Evolutionary conservation across 2,113 vertebrate species (phyloP).

Genomic region (Paracyprichromis sp.): DNA sequence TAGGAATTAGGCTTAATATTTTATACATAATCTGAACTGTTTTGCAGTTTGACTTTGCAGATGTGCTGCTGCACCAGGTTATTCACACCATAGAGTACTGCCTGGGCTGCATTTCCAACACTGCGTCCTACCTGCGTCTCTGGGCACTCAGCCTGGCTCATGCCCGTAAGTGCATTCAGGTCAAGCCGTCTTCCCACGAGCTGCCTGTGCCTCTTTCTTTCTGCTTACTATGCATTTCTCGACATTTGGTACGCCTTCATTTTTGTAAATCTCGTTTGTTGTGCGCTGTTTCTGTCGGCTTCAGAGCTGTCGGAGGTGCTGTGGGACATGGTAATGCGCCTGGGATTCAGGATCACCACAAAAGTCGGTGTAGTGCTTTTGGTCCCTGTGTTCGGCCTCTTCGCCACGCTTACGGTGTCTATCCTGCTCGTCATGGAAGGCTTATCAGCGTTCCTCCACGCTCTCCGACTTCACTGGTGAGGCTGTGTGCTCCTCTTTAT

Average conservation of each 20-base stretch:
- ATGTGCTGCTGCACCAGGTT: conserved; percentile 85
- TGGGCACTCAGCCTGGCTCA: conserved; percentile 97
- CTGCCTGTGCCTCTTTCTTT: not conserved
- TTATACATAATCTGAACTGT: not conserved
- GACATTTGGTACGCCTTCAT: not conserved
- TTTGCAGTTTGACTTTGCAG: conserved; percentile 83
- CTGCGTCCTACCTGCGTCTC: conserved; percentile 91
- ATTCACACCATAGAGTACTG: conserved; percentile 98
- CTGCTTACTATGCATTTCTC: not conserved
- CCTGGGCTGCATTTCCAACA: conserved; percentile 94
- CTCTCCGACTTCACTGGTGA: conserved; percentile 93
- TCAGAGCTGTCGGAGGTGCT: conserved; percentile 92
- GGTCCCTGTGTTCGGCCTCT: conserved; percentile 78
- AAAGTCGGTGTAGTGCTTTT: conserved; percentile 75
- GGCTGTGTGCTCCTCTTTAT: not conserved
- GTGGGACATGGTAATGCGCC: conserved; percentile 91
- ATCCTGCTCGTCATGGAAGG: conserved; percentile 97
- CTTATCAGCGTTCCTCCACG: conserved; percentile 96
- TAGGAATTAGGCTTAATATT: not conserved
- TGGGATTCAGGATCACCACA: conserved; percentile 78
- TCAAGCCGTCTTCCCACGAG: not conserved
- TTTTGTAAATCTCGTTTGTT: not conserved
- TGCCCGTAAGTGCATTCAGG: conserved; percentile 79
- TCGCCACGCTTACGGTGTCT: conserved; percentile 81
- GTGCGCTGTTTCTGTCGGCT: not conserved